Evolutionary conservation across 2,797 vertebrate genomes (phyloP).

Genomic region (Calcarius lapponicus): DNA sequence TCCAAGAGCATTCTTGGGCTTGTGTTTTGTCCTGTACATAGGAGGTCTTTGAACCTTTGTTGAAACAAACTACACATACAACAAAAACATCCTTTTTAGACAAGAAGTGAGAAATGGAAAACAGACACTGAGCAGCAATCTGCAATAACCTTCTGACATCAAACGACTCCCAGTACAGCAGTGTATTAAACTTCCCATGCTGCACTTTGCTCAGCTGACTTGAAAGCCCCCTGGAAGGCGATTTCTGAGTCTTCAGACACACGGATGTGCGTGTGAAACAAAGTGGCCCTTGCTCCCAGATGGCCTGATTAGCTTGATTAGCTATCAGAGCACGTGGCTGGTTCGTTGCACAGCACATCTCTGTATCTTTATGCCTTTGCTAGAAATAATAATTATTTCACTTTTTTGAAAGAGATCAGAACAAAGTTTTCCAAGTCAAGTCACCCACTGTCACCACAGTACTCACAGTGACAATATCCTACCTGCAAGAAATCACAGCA

Average conservation of each 20-base stretch:
- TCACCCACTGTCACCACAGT: not conserved
- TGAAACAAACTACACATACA: not conserved
- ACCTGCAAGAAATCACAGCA: not conserved
- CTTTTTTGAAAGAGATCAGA: not conserved
- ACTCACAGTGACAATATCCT: not conserved
- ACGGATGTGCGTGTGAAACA: not conserved
- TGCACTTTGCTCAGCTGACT: not conserved
- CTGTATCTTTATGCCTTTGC: not conserved
- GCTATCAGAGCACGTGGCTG: not conserved
- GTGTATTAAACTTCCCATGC: not conserved
- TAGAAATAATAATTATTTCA: not conserved
- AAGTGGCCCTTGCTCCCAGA: not conserved
- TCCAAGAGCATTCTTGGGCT: not conserved
- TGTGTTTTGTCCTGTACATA: constrained; percentile 30
- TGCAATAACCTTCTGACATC: constrained; percentile 20
- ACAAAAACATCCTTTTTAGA: constrained; percentile 51
- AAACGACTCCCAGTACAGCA: not conserved
- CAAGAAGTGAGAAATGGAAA: constrained; percentile 43
- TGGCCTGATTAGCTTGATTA: not conserved
- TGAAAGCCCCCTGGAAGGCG: not conserved
- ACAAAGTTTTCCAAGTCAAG: not conserved
- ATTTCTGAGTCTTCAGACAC: not conserved
- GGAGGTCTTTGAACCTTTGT: constrained; percentile 50
- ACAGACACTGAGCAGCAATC: not conserved
- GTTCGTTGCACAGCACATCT: not conserved